Percentiles rank a stretch among this genome's conserved stretches.
Evolutionary conservation across 2,797 vertebrate species (phyloP).

Genomic region (Poecile montanus): DNA sequence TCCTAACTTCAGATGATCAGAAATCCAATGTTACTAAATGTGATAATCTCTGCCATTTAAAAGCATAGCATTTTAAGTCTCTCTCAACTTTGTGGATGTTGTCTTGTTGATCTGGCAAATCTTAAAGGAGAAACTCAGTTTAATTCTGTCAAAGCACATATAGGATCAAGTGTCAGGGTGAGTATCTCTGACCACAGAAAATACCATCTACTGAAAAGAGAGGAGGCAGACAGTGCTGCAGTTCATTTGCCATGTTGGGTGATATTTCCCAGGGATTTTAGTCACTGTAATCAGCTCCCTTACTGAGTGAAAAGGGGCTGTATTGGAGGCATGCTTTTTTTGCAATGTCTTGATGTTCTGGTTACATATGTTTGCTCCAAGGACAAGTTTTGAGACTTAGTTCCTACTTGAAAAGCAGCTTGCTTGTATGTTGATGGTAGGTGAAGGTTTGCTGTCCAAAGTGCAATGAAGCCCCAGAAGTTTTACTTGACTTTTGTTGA

Average conservation of each 20-base stretch:
- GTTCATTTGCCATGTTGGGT: neutral
- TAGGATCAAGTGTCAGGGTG: neutral
- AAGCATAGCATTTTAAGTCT: neutral
- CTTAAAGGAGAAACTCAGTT: neutral
- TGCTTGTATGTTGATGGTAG: neutral
- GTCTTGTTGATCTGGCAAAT: neutral
- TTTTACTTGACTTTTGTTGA: neutral
- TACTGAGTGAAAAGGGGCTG: neutral
- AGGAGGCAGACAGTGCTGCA: neutral
- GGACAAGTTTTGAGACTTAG: neutral
- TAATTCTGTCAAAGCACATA: neutral
- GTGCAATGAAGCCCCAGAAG: neutral
- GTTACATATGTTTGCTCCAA: neutral
- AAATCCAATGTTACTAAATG: neutral
- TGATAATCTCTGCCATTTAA: neutral
- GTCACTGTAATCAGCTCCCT: neutral
- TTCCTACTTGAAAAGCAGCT: neutral
- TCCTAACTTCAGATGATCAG: neutral
- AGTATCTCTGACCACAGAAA: neutral
- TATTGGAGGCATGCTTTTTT: neutral
- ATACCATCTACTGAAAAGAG: neutral
- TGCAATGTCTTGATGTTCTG: neutral
- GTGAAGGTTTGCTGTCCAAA: neutral
- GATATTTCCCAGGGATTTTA: neutral
- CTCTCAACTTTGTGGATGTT: neutral